Percentiles rank a stretch among this genome's conserved stretches.
Conservation (phyloP, 2,888 invertebrate genomes). For the Habroteleia sp. region DNA sequence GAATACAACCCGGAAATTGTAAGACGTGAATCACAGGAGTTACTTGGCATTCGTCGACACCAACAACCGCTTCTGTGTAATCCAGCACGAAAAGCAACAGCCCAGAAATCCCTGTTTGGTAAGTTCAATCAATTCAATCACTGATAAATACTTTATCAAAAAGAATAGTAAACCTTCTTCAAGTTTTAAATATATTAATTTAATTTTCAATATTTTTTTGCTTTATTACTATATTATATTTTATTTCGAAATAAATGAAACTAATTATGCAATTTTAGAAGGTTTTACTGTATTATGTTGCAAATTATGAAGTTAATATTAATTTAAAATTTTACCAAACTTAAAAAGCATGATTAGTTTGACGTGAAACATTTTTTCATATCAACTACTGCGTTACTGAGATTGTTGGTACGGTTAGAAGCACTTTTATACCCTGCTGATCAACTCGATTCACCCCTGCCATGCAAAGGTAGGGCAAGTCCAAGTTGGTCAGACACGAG, state of each 20-base stretch:
- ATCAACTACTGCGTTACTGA: conserved; percentile 40
- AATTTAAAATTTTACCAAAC: conserved; percentile 36
- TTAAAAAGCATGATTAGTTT: conserved; percentile 26
- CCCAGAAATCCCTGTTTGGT: conserved; percentile 69
- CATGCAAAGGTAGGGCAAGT: conserved; percentile 27
- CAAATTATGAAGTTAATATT: background rate
- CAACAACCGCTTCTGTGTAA: conserved; percentile 76
- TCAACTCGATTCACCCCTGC: conserved; percentile 46
- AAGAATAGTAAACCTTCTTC: background rate
- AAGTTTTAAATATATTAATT: background rate
- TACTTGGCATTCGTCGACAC: conserved; percentile 91
- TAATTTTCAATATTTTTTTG: too few relatives aligned
- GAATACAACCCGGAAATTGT: conserved; percentile 94
- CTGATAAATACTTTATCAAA: background rate
- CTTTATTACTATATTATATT: too few relatives aligned
- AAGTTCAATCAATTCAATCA: conserved; percentile 16
- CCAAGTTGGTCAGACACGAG: conserved; percentile 3
- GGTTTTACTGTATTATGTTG: too few relatives aligned
- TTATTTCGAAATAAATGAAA: too few relatives aligned
- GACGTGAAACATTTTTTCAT: conserved; percentile 40
- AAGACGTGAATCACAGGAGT: conserved; percentile 95
- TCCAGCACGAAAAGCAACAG: conserved; percentile 68
- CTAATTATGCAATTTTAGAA: too few relatives aligned
- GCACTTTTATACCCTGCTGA: conserved; percentile 59
- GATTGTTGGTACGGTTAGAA: conserved; percentile 7